Base-by-base conservation (phyloP, 2,797 vertebrate genomes). In the Martes flavigula region DNA sequence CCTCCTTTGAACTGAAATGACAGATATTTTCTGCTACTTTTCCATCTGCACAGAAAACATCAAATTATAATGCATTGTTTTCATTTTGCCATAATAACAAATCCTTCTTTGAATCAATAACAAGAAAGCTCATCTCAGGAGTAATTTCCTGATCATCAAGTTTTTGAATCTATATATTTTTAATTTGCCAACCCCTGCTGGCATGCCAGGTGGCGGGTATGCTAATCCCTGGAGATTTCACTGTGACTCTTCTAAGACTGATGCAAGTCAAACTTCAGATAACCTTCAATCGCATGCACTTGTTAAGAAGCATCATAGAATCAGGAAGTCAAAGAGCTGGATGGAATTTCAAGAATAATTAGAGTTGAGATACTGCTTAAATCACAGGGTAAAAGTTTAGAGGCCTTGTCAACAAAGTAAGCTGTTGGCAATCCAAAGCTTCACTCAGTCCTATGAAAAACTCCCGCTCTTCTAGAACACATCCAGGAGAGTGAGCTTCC, bases 141-240 rank as follows among this genome's bases (percentile, higher is more conserved):
- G 83, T 93, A 38, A 97, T 97, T 98, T 98, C 81, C 97, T 96
- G 94, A 97, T 98, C 90, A 96, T 83, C 94, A 77, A 96, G 95
- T 81, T 92, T 98, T 96, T 90, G 85, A 96, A 98, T 91, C 94
- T 96, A 86, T 96, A 64, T 87, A 87, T 98, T 93, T 98, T 93
- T 96, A 96, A 97, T 98, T 96, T 96, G 64, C 79, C 90, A 78
- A 78, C 64, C 88, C 91, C 92, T 96, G 72, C 87, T 97, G 93
- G 43, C 70, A 86, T 3, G 35, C 73, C 94, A 87, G 87, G 82
- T 97, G 60, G 93, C 83, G 43, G 38, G 56, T 93, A 77, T 68
- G 68, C 43, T 95, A 88, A 90, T 60, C 82, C 78, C 87, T 85
- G 25, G 64, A 92, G 56, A 56, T 78, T 94, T 95, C 64, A 21